Evolutionary conservation across 2,888 invertebrate genomes (phyloP), one percentile per base, ranked within the genome.

Genomic region (Cynaeus angustus): DNA sequence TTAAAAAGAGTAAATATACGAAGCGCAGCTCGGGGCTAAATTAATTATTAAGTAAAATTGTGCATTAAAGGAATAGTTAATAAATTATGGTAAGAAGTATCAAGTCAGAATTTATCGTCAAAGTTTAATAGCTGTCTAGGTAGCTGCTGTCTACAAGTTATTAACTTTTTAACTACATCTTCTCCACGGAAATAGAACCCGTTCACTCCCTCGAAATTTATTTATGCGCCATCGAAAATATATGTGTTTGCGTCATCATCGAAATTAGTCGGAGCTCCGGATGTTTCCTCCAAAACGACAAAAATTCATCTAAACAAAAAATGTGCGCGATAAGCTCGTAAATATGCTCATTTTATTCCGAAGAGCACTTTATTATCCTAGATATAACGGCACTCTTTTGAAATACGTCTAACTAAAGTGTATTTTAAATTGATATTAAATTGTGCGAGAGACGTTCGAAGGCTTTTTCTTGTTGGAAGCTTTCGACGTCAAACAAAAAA

Each of bases 401-500:
- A 37, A 55, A 21, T 37, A 14, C 16, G 38, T 55, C 38, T 41
- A 43, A 41, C 28, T 26, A 43, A 43, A 56, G 21, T 43, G 28
- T 56, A 56, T 41, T 56, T 13, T 43, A 41, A 43, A 56, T 43
- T 56, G 43, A 56, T 56, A 56, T 56, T 56, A 56, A 56, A 56
- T 56, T 43, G 55, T 41, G 56, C 26, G 26, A 26, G 56, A 41
- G 41, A 41, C 16, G 28, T 56, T 56, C 26, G 43, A 26, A 10
- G 48, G 43, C 41, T 56, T 56, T 56, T 43, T 53, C 37, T 46
- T 28, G 12, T 52, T 21, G 43, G 21, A 12, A 61, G 61, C 61
- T 61, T 50, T 61, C 37, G 50, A 14, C 52, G 50, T 52, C 52
- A 52, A 64, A 65, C 65, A 45, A 65, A 53, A 66, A 66, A 52